phyloP scores from a whole-genome alignment of 2,888 invertebrate genomes.

The Tenodera sinensis region DNA sequence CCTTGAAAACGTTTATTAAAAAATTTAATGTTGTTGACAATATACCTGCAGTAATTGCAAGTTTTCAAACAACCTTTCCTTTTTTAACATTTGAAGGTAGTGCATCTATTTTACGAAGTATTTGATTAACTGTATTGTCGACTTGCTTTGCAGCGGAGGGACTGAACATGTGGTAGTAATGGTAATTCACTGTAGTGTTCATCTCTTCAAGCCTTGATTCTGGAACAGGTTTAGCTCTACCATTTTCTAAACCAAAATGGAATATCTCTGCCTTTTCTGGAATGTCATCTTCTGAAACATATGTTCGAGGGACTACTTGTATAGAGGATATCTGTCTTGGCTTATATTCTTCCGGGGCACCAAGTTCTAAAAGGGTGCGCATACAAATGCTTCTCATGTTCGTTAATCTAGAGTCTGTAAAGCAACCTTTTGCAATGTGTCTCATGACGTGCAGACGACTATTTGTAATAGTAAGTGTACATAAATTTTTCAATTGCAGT shows the following conservation, averaged over 20 bases:
- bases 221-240: not conserved
- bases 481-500: not conserved
- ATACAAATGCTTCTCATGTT: not conserved
- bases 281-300: too few relatives aligned
- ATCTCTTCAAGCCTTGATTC: not conserved
- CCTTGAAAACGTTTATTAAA: too few relatives aligned
- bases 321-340: too few relatives aligned
- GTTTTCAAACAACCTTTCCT: too few relatives aligned
- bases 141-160: not conserved
- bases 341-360: not conserved
- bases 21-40: too few relatives aligned
- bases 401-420: not conserved
- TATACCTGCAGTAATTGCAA: too few relatives aligned
- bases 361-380: not conserved
- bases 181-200: not conserved
- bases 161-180: not conserved
- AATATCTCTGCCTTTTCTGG: not conserved
- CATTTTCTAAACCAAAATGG: not conserved
- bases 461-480: not conserved
- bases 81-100: too few relatives aligned
- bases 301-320: too few relatives aligned
- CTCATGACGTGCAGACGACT: not conserved
- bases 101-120: not conserved
- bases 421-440: not conserved
- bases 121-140: not conserved